These are phyloP conservation scores for Misgurnus mizolepis DNA, from an alignment of 2,113 vertebrate species.

Conservation along the genomic window DNA sequence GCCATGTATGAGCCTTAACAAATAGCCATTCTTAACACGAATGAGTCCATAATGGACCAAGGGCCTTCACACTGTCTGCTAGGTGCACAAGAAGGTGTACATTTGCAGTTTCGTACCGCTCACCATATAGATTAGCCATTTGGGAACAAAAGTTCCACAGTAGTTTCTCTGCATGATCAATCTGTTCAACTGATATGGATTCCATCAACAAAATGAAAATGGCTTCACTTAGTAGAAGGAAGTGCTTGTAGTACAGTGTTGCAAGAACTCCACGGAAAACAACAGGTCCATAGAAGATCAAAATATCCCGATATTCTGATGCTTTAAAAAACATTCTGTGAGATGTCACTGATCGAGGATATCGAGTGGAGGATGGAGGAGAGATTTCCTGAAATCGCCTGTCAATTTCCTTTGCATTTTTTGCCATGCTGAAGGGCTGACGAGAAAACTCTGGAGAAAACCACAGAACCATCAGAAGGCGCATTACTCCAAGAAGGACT, in stretches of 20 bases:
- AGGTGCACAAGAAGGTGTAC: no score
- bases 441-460: constrained; percentile 42
- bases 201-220: no score
- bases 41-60: no score
- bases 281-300: constrained; percentile 37
- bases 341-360: constrained; percentile 21
- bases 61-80: no score
- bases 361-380: constrained; percentile 3
- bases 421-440: constrained; percentile 35
- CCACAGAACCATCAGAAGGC: constrained; percentile 29
- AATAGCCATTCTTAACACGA: no score
- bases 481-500: constrained; percentile 41
- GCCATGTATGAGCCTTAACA: no score
- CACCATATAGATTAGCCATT: no score
- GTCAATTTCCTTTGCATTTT: constrained; percentile 17
- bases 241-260: constrained; percentile 42
- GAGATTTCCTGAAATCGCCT: constrained; percentile 11
- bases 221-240: constrained; percentile 12
- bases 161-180: no score
- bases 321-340: constrained; percentile 49
- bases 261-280: constrained; percentile 44
- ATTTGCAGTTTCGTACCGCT: no score
- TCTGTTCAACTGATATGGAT: no score
- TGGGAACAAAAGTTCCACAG: no score
- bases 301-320: constrained; percentile 32